Evolutionary conservation across 2,888 invertebrate genomes (phyloP), one percentile per base, ranked within the genome.

Genomic region (Apamea crenata): DNA sequence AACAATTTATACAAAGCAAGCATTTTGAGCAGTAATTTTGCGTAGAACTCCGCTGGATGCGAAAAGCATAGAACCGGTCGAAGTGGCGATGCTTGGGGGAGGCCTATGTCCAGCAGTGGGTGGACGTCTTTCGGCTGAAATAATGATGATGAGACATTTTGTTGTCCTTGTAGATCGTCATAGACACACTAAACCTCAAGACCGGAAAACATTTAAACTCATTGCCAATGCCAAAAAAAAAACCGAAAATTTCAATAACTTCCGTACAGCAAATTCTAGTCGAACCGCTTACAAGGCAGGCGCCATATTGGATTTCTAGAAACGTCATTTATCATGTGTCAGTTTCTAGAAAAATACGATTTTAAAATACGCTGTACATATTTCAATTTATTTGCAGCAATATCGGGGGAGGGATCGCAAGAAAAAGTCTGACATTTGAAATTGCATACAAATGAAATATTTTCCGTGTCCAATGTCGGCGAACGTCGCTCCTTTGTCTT

Each of bases 311-410:
- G 72, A 80, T 74, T 72, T 76, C 76, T 71, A 61, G 77, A 74
- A 87, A 74, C 72, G 72, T 87, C 80, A 83, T 85, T 75, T 84
- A 84, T 84, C 87, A 80, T 83, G 56, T 69, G 80, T 86, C 83
- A 86, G 40, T 77, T 63, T 74, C 61, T 56, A 68, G 71, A 69
- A 80, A 83, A 80, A 74, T 80, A 73, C 74, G 74, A 77, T 77
- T 87, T 87, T 72, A 87, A 80, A 85, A 87, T 86, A 67, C 70
- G 73, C 40, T 74, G 70, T 83, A 83, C 80, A 86, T 79, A 79
- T 83, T 87, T 83, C 76, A 85, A 85, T 87, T 83, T 85, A 80
- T 79, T 83, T 80, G 65, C 67, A 1, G 73, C 65, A 74, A 77
- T 80, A 83, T 83, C 80, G 61, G 53, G 50, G 25, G 61, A 63